Base-by-base conservation (phyloP, 2,113 vertebrate genomes). In the Paramormyrops kingsleyae region DNA sequence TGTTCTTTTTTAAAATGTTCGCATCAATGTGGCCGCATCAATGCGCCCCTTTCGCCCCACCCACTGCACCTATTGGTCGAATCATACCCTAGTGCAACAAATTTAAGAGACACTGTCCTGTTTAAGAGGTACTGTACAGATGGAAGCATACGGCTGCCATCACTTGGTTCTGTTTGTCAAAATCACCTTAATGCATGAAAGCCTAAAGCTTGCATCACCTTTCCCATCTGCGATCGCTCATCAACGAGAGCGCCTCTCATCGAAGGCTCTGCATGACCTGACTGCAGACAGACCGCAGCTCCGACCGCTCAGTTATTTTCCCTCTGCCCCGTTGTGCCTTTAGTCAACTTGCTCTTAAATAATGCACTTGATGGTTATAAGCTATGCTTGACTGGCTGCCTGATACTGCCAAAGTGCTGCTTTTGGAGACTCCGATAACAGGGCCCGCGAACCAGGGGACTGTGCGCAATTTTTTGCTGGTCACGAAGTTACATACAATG, bases 331-430 rank as follows among this genome's bases (percentile, higher is more conserved):
- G 94, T 93, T 92, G 94, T 92, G 92, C 92, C 92, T 90, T 92
- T 95, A 95, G 95, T 95, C 93, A 94, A 94, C 94, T 94, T 92
- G 94, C 96, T 95, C 95, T 95, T 95, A 83, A 93, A 93, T 88
- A 90, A 90, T 62, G 70, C 44, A 92, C 93, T 92, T 88, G 85
- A 83, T 80, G 86, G 94, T 93, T 91, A 93, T 94, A 90, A 93
- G 93, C 92, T 44, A 5, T 88, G 92, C 91, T 94, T 90, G 88
- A 88, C 90, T 74, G 91, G 92, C 90, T 90, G 85, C 87, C 46
- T 90, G 87, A 87, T 50, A 39, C 89, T 42, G 91, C 94, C 93
- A 94, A 93, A 9, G 49, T 91, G 91, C 91, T 91, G 85, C 12
- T 89, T 90, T 86, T 19, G n/a, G 56, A 47, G 83, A 66, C 12